Evolutionary conservation across 2,888 invertebrate genomes (phyloP).

Genomic region (Toxonevra muliebris): DNA sequence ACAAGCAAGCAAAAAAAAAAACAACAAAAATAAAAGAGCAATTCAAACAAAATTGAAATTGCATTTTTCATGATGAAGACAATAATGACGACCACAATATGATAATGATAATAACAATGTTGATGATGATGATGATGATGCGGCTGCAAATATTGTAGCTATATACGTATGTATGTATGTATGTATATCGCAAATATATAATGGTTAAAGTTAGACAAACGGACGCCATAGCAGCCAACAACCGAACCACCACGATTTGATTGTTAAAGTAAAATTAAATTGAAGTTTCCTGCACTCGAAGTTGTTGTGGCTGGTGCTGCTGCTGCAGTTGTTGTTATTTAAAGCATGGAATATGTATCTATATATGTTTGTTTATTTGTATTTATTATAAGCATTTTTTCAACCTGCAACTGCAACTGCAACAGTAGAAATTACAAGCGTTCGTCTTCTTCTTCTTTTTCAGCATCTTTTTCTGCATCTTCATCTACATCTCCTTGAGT

Average conservation of each 20-base stretch:
- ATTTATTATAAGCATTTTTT: background rate
- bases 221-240: conserved; percentile 51
- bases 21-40: conserved; percentile 11
- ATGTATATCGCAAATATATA: conserved; percentile 12
- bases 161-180: too few species aligned
- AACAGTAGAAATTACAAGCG: too few species aligned
- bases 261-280: conserved; percentile 49
- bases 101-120: too few species aligned
- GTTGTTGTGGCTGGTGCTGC: background rate
- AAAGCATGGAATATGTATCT: background rate
- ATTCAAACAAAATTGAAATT: conserved; percentile 44
- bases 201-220: conserved; percentile 60
- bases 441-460: background rate
- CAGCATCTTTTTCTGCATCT: background rate
- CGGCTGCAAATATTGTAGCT: too few species aligned
- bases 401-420: background rate
- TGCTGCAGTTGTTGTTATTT: background rate
- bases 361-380: background rate
- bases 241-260: conserved; percentile 51
- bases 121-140: too few species aligned
- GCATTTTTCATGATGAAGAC: too few species aligned
- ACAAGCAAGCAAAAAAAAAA: background rate
- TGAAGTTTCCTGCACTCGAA: conserved; percentile 35
- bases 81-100: too few species aligned
- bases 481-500: too few species aligned